phyloP scores from a whole-genome alignment of 2,797 vertebrate species.

The Potorous gilbertii region DNA sequence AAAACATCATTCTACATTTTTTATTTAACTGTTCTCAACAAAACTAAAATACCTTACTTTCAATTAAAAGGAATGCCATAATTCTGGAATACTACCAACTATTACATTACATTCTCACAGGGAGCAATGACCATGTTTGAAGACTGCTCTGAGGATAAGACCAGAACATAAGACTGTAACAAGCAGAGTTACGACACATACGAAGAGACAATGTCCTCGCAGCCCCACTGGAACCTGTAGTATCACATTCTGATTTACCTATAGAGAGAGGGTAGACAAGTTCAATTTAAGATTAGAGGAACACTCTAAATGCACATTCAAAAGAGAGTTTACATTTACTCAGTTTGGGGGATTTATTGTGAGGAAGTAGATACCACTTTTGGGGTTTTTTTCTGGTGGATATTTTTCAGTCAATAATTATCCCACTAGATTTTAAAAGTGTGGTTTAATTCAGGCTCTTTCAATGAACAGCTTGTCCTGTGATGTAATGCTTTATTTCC shows the following conservation, averaged over 20 bases:
- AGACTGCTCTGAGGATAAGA: constrained; percentile 86
- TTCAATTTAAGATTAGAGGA: constrained; percentile 39
- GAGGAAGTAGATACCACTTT: background rate
- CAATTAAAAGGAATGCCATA: constrained; percentile 16
- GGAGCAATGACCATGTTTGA: constrained; percentile 84
- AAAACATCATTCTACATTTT: constrained; percentile 60
- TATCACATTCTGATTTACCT: constrained; percentile 73
- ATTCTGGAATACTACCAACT: constrained; percentile 56
- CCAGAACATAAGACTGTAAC: constrained; percentile 88
- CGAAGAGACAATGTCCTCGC: constrained; percentile 83
- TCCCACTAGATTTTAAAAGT: background rate
- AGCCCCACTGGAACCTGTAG: constrained; percentile 92
- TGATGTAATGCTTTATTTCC: background rate
- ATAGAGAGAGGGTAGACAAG: constrained; percentile 40
- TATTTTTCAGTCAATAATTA: constrained; percentile 31
- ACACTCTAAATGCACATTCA: background rate
- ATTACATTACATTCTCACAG: constrained; percentile 56
- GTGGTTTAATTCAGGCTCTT: background rate
- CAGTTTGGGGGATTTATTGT: background rate
- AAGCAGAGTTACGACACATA: constrained; percentile 90
- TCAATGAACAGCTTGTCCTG: background rate
- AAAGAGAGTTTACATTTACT: background rate
- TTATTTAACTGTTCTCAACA: background rate
- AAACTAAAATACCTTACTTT: constrained; percentile 28
- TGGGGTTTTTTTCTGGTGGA: constrained; percentile 26